These are phyloP conservation scores for Lethocerus indicus DNA, from an alignment of 1,140 invertebrate genomes.

Conservation along the genomic window DNA sequence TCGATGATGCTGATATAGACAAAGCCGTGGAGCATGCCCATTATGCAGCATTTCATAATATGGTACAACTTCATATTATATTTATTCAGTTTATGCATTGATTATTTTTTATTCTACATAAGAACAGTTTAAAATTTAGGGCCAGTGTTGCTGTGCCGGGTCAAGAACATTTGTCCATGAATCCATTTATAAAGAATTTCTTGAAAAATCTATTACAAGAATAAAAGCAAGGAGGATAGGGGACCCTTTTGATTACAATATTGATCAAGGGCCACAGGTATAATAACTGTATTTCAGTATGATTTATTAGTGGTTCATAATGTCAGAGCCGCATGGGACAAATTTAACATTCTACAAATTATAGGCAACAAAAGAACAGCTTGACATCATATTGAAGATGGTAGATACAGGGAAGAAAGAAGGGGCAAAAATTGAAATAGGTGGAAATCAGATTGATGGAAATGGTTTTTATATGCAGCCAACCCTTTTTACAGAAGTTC, in stretches of 20 bases:
- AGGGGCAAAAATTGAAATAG: slow-evolving; percentile 59
- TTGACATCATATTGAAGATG: slow-evolving; percentile 23
- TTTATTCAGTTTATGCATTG: not conserved
- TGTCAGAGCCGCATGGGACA: not conserved
- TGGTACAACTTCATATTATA: slow-evolving; percentile 27
- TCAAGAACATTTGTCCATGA: slow-evolving; percentile 78
- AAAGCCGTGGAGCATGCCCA: slow-evolving; percentile 66
- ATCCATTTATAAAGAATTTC: slow-evolving; percentile 75
- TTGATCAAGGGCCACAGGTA: slow-evolving; percentile 68
- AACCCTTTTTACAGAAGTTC: slow-evolving; percentile 73
- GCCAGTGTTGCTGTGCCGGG: slow-evolving; percentile 84
- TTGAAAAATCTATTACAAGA: slow-evolving; percentile 45
- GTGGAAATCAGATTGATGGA: slow-evolving; percentile 47
- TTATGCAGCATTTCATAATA: slow-evolving; percentile 73
- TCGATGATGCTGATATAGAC: slow-evolving; percentile 65
- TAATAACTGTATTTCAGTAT: not conserved
- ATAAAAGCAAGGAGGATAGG: slow-evolving; percentile 59
- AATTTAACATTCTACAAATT: not conserved
- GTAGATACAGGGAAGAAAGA: slow-evolving; percentile 63
- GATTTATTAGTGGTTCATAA: not conserved
- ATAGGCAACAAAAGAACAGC: slow-evolving; percentile 1
- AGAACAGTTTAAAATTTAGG: slow-evolving; percentile 31
- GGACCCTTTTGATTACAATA: slow-evolving; percentile 51
- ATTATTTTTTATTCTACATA: not conserved
- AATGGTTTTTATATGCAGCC: slow-evolving; percentile 74